These are phyloP conservation scores for Oligia strigilis DNA, from an alignment of 2,888 invertebrate genomes.

Conservation along the genomic window DNA sequence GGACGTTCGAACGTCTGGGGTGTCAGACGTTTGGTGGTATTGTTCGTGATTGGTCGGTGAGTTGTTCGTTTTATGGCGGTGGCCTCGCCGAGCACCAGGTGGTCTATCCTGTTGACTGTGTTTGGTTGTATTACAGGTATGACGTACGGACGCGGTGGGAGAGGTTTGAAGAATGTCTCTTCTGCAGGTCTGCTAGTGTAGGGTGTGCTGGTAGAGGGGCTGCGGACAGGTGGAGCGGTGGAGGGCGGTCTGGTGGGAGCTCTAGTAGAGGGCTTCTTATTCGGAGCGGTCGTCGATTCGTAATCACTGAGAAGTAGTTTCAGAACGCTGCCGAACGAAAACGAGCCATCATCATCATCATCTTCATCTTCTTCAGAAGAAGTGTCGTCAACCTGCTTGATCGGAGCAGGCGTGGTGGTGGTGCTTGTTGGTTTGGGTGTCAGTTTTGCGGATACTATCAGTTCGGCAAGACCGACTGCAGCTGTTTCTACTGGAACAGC, in stretches of 20 bases:
- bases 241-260: constrained; percentile 59
- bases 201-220: constrained; percentile 60
- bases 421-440: constrained; percentile 42
- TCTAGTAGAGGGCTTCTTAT: constrained; percentile 45
- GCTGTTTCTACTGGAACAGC: constrained; percentile 10
- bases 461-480: not conserved
- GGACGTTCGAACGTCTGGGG: constrained; percentile 10
- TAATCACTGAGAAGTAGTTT: constrained; percentile 91
- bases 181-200: constrained; percentile 63
- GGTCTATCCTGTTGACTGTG: constrained; percentile 84
- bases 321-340: constrained; percentile 91
- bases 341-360: constrained; percentile 88
- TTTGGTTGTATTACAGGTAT: constrained; percentile 73
- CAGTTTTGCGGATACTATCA: constrained; percentile 42
- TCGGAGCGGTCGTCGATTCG: constrained; percentile 76
- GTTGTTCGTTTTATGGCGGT: constrained; percentile 82
- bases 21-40: constrained; percentile 55
- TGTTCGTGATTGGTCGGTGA: constrained; percentile 69
- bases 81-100: constrained; percentile 85
- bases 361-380: constrained; percentile 84
- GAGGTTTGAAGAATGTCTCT: constrained; percentile 72
- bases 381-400: constrained; percentile 69
- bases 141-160: constrained; percentile 74
- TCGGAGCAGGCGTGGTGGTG: constrained; percentile 67
- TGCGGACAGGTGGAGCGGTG: constrained; percentile 35